Base-by-base conservation (phyloP, 2,888 invertebrate genomes). In the Spodoptera exigua region DNA sequence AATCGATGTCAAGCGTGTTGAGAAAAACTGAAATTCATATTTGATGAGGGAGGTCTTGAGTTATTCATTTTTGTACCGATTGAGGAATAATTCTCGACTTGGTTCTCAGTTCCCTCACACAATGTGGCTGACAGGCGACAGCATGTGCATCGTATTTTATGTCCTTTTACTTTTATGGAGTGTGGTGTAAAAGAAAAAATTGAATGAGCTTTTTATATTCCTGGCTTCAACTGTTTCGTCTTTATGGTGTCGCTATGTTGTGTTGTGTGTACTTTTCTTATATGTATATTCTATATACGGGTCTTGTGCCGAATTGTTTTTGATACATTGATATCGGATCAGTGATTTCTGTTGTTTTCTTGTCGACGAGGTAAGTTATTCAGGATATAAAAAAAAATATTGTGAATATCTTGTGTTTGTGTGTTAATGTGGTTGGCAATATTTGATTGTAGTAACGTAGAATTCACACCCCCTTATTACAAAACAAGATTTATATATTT, bases 51-150 rank as follows among this genome's bases (percentile, higher is more conserved):
- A 66, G 75, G 66, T 64, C 68, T 71, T 74, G 71, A 84, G 78
- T 80, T 86, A 86, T 85, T 86, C 85, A 86, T 78, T 76, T 55
- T 72, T 74, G 63, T 61, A 73, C 61, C 82, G 84, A 86, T 84
- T 82, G 84, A 80, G 80, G 74, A 86, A 84, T 85, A 85, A 85
- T 84, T 80, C 77, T 69, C 61, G 60, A 72, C 60, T 55, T 48
- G 17, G 66, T 37, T 46, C 16, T 34, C 21, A 16, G 66, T 37
- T 46, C 16, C 37, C 21, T 37, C 44, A 41, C 35, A 46, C 58
- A 48, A 16, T 55, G 37, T 56, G 45, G 17, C 39, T 7, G 27
- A 13, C 35, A 37, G 17, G 39, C 7, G 27, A 13, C 35, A 37
- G 49, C n/a, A 13, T 52, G 49, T 61, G 53, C 52, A 47, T 48